Base-by-base conservation (phyloP, 2,113 vertebrate genomes). In the Eulemur macaco region DNA sequence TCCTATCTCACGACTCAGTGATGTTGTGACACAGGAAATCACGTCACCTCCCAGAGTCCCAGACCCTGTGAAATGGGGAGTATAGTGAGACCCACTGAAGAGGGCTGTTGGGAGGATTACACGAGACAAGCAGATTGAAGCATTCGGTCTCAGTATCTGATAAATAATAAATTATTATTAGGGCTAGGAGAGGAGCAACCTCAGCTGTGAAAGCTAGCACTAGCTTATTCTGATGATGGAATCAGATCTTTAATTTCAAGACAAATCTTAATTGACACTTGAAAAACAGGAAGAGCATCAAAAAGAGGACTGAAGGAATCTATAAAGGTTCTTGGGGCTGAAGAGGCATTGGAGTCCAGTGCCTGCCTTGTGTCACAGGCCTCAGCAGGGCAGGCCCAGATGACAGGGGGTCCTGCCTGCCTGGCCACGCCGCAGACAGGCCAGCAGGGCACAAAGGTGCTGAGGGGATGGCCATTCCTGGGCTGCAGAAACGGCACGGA, bases 241-340 rank as follows among this genome's bases (percentile, higher is more conserved):
- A 85, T 78, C 52, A 91, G 8, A 13, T 11, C 21, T 31, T 95
- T 96, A 83, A 34, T 52, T 80, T 96, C 94, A 47, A 95, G 93
- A 93, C 64, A 94, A 95, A 85, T 37, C 5, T 84, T 56, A 56
- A 85, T 18, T 89, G 66, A 90, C 3, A 86, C 31, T 63, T 83
- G 78, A 89, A 82, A 93, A 88, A 56, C 21, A 78, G 74, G 27
- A 84, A 56, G 21, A 54, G 47, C 42, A 82, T 42, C 23, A 78
- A 76, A 91, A 78, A 60, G 45, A 58, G 8, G 78, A 52, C 21
- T 18, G 71, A 88, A 34, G 81, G 64, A 29, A 47, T 47, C 84
- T 60, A 0, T 42, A 82, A 63, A 64, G 25, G 23, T 52, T 80
- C 71, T 87, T 81, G 60, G 69, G 73, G 6, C 47, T 68, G 37